These are phyloP conservation scores for Coptodon bakossiorum DNA, from an alignment of 2,113 vertebrate species.

Conservation along the genomic window DNA sequence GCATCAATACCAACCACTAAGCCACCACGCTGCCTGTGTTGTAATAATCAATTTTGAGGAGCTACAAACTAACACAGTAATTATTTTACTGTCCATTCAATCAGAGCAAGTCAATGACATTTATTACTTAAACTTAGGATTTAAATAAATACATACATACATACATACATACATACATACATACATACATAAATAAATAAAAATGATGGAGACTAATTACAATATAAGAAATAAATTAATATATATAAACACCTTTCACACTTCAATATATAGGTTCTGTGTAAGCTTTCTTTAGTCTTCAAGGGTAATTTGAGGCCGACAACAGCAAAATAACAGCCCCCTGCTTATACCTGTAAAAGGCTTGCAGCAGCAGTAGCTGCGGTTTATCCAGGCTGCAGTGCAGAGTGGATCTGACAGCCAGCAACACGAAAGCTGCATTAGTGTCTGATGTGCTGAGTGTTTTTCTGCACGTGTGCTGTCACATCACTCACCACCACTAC, in stretches of 20 bases:
- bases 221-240: background rate
- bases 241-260: background rate
- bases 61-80: background rate
- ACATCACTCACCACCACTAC: background rate
- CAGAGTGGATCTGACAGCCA: constrained; percentile 48
- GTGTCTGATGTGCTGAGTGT: constrained; percentile 17
- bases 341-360: constrained; percentile 17
- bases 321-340: background rate
- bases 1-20: background rate
- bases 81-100: background rate
- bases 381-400: background rate
- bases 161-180: rapidly evolving
- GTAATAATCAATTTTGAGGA: background rate
- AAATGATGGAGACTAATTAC: background rate
- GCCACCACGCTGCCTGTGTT: rapidly evolving
- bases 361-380: background rate
- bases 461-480: constrained; percentile 13
- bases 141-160: rapidly evolving
- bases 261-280: background rate
- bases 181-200: background rate
- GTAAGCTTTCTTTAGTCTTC: background rate
- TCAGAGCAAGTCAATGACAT: background rate
- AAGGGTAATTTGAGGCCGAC: background rate
- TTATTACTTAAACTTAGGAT: background rate
- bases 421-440: constrained; percentile 20